These are phyloP conservation scores for Pangasius sanitwongsei DNA, from an alignment of 2,797 vertebrate species.

Conservation along the genomic window DNA sequence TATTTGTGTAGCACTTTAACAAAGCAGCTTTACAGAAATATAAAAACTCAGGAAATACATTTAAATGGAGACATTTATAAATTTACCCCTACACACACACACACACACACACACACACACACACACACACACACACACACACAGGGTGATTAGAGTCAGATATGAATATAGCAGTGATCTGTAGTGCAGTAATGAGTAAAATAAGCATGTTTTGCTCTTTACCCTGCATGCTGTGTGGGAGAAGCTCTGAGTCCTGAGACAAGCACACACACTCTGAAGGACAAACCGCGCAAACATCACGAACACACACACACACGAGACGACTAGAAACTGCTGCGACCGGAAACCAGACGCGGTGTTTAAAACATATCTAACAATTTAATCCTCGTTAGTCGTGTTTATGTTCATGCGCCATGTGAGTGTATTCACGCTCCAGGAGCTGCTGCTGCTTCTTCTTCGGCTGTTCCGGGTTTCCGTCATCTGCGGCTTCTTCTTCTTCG, in stretches of 20 bases:
- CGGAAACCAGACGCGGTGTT: background rate
- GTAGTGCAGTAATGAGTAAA: too few relatives aligned
- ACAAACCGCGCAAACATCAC: constrained; percentile 18
- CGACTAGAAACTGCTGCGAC: background rate
- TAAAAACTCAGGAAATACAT: too few relatives aligned
- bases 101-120: too few relatives aligned
- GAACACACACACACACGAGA: background rate
- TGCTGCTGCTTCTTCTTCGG: background rate
- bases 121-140: too few relatives aligned
- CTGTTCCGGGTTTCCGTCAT: background rate
- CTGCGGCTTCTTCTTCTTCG: background rate
- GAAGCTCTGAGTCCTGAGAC: background rate
- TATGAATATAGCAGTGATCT: too few relatives aligned
- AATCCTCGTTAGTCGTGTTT: background rate
- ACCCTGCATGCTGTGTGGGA: background rate
- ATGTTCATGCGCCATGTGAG: background rate
- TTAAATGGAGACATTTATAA: too few relatives aligned
- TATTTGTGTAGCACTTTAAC: too few relatives aligned
- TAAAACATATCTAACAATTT: background rate
- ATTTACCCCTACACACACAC: too few relatives aligned
- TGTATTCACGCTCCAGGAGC: fast-evolving
- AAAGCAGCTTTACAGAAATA: too few relatives aligned
- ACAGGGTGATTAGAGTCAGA: too few relatives aligned
- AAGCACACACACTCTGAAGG: background rate
- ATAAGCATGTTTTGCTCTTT: background rate